Base-by-base conservation (phyloP, 2,888 invertebrate genomes). In the Operophtera brumata region DNA sequence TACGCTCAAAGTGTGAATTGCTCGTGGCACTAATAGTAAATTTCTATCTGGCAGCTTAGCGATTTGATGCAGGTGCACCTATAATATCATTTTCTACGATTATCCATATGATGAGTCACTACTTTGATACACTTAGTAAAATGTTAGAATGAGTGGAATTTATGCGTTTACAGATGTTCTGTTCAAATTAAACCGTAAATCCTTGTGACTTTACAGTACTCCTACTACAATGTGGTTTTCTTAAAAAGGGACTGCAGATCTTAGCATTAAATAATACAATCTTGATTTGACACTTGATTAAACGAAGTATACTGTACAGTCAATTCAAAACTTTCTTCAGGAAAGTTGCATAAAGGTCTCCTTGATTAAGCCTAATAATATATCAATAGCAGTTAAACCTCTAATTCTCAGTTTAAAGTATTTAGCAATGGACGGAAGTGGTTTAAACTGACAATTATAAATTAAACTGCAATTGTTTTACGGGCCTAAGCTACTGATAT, bases 31-130 rank as follows among this genome's bases (percentile, higher is more conserved):
- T 34, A 50, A 42, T 43, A 46, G 53, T 42, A 36, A 56, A 54
- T 64, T 26, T 51, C 55, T 61, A 61, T 41, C 60, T 51, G 64
- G 62, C 52, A 49, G 61, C 35, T 48, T 61, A 45, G 65, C 10
- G 47, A 37, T 28, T 51, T 53, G 55, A 62, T 70, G 72, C 76
- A 75, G 73, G 73, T 77, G 76, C 62, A 75, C 57, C 71, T 70
- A 70, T 70, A 70, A 70, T 65, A 61, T 63, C 61, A 66, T 67
- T 66, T 65, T 62, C 60, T 56, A 59, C 63, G 61, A 66, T 67
- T 66, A 65, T 62, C 60, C 57, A 64, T 66, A 47, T 43, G 43
- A 54, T 26, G n/a, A 47, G 45, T 56, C 30, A 34, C 40, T 51
- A 41, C 40, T 54, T 49, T 50, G 43, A 48, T 46, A 46, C 41